Percentiles rank a stretch among this genome's conserved stretches.
These are phyloP conservation scores for Cetonia aurata DNA, from an alignment of 2,888 invertebrate genomes.

Conservation along the genomic window DNA sequence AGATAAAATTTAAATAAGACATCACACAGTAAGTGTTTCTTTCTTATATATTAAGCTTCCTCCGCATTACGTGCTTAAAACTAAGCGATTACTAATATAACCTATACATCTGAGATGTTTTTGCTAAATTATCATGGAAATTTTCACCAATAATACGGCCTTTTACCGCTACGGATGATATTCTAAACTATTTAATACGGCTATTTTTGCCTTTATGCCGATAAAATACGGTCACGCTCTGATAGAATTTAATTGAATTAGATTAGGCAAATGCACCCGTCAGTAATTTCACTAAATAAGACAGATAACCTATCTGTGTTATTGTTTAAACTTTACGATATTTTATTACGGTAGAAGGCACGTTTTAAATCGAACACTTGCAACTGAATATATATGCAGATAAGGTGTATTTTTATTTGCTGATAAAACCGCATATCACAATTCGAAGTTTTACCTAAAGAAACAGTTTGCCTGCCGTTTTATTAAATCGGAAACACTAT, in stretches of 20 bases:
- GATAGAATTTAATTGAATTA: slow-evolving; percentile 33
- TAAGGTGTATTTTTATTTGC: slow-evolving; percentile 9
- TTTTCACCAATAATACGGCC: neutral
- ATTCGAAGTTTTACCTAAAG: neutral
- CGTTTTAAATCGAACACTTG: neutral
- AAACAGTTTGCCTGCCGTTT: neutral
- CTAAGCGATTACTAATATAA: neutral
- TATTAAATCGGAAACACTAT: neutral
- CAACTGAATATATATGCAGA: slow-evolving; percentile 9
- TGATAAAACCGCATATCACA: slow-evolving; percentile 4
- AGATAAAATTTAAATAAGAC: neutral
- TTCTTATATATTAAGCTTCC: too few species aligned
- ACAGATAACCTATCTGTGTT: slow-evolving; percentile 6
- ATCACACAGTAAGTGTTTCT: too few species aligned
- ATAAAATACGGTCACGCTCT: slow-evolving; percentile 14
- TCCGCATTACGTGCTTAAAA: neutral
- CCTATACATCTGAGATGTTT: neutral
- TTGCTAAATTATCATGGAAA: neutral
- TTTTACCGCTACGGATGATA: too few species aligned
- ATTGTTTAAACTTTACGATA: slow-evolving; percentile 11
- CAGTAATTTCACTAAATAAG: too few species aligned
- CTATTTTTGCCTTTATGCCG: neutral
- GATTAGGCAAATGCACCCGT: slow-evolving; percentile 21
- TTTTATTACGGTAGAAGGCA: neutral
- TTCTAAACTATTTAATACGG: too few species aligned